Conservation (phyloP, 2,797 vertebrate genomes). For the Loriculus beryllinus region DNA sequence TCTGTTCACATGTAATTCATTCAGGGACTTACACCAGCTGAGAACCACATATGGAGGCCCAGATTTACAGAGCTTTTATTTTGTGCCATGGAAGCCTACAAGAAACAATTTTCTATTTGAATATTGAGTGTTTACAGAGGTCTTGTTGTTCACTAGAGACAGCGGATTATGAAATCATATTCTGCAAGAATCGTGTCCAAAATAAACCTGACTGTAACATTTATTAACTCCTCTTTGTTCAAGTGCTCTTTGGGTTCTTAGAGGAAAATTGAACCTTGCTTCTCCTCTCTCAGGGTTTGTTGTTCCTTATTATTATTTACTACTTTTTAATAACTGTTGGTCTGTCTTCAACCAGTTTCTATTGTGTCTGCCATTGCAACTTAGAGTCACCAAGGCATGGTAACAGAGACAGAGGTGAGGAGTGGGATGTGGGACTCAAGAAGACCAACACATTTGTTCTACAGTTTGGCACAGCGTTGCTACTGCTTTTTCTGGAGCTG, state of each 20-base stretch:
- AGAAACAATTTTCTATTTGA: slow-evolving; percentile 76
- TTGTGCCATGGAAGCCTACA: slow-evolving; percentile 74
- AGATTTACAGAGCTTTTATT: slow-evolving; percentile 76
- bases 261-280: not conserved
- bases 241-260: not conserved
- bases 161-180: slow-evolving; percentile 71
- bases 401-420: not conserved
- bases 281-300: not conserved
- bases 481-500: not conserved
- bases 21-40: slow-evolving; percentile 78
- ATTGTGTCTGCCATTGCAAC: not conserved
- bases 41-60: slow-evolving; percentile 79
- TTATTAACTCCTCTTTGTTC: slow-evolving; percentile 50
- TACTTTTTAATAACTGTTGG: not conserved
- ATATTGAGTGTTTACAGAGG: slow-evolving; percentile 72
- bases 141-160: slow-evolving; percentile 68
- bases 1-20: slow-evolving; percentile 76
- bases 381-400: not conserved
- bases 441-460: not conserved
- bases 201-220: slow-evolving; percentile 23
- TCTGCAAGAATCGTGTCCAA: slow-evolving; percentile 47
- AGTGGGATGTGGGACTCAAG: not conserved
- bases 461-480: not conserved
- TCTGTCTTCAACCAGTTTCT: not conserved
- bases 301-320: not conserved